Evolutionary conservation across 2,797 vertebrate genomes (phyloP).

Genomic region (Pseudochaenichthys georgianus): DNA sequence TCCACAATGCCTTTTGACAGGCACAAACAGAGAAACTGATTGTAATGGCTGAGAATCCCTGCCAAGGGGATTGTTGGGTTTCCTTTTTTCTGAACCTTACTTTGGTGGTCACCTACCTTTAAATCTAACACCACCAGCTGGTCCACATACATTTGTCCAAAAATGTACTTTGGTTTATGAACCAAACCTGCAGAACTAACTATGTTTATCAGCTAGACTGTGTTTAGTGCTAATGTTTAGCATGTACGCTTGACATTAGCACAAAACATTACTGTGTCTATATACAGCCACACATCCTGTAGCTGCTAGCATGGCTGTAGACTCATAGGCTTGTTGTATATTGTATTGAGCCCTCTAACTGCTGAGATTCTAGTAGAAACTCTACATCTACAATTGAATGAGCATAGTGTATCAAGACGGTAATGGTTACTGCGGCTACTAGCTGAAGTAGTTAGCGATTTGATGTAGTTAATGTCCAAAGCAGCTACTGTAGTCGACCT

Average conservation of each 20-base stretch:
- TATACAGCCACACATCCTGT: not conserved
- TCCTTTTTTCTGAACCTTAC: not conserved
- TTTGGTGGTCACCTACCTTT: too few species aligned
- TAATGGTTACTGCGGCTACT: not conserved
- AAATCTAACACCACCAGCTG: too few species aligned
- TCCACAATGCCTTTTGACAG: constrained; percentile 28
- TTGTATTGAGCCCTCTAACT: not conserved
- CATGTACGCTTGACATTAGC: not conserved
- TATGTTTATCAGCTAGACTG: not conserved
- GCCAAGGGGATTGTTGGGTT: not conserved
- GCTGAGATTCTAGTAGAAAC: not conserved
- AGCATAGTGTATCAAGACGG: not conserved
- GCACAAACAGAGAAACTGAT: constrained; percentile 6
- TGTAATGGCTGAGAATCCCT: not conserved
- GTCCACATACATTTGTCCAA: too few species aligned
- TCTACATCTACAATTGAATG: not conserved
- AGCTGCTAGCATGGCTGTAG: not conserved
- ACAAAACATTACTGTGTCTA: not conserved
- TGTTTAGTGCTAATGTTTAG: not conserved
- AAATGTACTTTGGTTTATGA: not conserved
- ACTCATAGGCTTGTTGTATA: not conserved
- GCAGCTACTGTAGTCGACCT: not conserved
- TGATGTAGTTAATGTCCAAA: not conserved
- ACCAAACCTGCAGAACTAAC: not conserved
- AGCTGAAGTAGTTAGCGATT: not conserved